Evolutionary conservation across 2,888 invertebrate species (phyloP), one percentile per base, ranked within the genome.

Genomic region (Steromphala cineraria): DNA sequence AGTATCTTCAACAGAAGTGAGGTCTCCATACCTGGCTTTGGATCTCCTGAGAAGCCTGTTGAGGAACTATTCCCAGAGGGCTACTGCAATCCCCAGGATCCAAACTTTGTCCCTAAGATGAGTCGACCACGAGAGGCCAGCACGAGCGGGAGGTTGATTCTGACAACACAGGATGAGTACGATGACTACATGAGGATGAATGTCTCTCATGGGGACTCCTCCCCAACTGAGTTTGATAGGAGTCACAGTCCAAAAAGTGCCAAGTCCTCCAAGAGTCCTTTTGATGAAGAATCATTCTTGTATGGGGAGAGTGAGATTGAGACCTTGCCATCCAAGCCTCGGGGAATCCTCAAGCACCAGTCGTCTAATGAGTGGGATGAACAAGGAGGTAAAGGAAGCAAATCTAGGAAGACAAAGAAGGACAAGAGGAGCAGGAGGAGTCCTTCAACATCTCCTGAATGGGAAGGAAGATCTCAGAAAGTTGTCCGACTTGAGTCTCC

Each of bases 261-360:
- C 36, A 71, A 71, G 36, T 71, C 40, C 36, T 71, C 71, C n/a
- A 71, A 71, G 19, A 78, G 62, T 19, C 67, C 78, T 24, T 78
- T 78, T 52, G 78, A 78, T 24, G 78, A 78, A 67, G 78, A 78
- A 17, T 67, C 62, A 36, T 78, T 67, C 67, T 46, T 78, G 28
- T 78, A 78, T 28, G 78, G 78, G 19, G 78, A 78, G 71, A 71
- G 71, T 19, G 71, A 71, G 36, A 71, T 71, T n/a, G 71, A 31
- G 10, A 19, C 36, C 19, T 36, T 31, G 10, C 40, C 28, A 10
- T 19, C 31, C 19, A 71, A 71, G 8, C 10, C 36, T 40, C 40
- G 19, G 19, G 10, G 71, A 2, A 36, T 15, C 19, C 28, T 62
- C 3, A 31, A 71, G n/a, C n/a, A 24, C n/a, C n/a, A 36, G 36